Evolutionary conservation across 1,140 invertebrate species (phyloP).

Genomic region (Telenomus remus): DNA sequence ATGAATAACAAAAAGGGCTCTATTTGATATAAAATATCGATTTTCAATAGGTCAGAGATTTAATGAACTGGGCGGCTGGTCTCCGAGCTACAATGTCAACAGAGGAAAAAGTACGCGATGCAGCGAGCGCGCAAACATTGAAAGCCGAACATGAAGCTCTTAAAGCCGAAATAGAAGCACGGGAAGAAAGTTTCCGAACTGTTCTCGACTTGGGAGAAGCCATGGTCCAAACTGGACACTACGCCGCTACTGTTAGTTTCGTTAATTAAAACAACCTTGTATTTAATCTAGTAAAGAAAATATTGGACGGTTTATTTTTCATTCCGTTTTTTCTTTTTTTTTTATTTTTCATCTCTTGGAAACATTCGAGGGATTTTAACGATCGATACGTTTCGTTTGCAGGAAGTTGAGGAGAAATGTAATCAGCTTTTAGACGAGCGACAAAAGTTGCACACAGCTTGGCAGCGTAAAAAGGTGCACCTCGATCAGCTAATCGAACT

Average conservation of each 20-base stretch:
- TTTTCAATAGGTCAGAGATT: conserved; percentile 84
- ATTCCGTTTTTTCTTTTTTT: too few relatives aligned
- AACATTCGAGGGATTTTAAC: too few relatives aligned
- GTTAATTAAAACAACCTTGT: not conserved
- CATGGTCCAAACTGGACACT: conserved; percentile 91
- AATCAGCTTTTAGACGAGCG: conserved; percentile 85
- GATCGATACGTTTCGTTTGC: conserved; percentile 5
- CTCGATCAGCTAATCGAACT: conserved; percentile 96
- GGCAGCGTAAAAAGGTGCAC: conserved; percentile 92
- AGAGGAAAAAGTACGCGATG: conserved; percentile 89
- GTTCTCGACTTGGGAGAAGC: conserved; percentile 87
- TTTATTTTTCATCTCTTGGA: too few relatives aligned
- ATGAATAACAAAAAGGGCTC: not conserved
- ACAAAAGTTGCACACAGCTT: conserved; percentile 86
- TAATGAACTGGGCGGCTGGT: conserved; percentile 91
- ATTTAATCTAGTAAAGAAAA: not conserved
- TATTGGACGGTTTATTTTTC: too few relatives aligned
- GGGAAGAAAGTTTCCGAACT: conserved; percentile 89
- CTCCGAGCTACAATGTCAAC: conserved; percentile 87
- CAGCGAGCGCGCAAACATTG: conserved; percentile 89
- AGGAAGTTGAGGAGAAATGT: conserved; percentile 88
- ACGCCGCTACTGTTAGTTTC: conserved; percentile 78
- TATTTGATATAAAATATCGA: not conserved
- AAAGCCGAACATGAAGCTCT: conserved; percentile 93
- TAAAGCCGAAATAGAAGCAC: conserved; percentile 95